phyloP scores from a whole-genome alignment of 1,140 invertebrate genomes.

The Papilio glaucus region DNA sequence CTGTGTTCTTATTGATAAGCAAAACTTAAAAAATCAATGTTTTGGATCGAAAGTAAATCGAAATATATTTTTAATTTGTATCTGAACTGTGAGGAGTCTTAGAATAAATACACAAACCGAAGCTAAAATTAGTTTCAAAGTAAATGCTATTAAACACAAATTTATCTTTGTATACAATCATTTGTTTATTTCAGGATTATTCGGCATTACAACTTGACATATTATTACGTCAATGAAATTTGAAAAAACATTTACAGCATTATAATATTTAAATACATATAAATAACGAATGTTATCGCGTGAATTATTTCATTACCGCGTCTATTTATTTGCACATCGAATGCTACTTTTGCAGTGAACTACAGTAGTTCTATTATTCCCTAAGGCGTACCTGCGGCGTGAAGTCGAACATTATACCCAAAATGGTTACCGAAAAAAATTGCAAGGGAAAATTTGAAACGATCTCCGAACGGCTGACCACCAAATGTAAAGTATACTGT shows the following conservation, averaged over 20 bases:
- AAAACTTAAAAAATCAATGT: not conserved
- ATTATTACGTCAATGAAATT: slow-evolving; percentile 27
- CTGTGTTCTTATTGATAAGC: no score
- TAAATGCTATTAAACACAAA: not conserved
- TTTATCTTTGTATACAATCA: slow-evolving; percentile 26
- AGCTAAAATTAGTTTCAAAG: slow-evolving; percentile 30
- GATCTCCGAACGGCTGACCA: slow-evolving; percentile 37
- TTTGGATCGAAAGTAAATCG: not conserved
- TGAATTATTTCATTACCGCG: slow-evolving; percentile 8
- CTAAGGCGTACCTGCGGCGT: slow-evolving; percentile 27
- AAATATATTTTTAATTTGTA: slow-evolving; percentile 2
- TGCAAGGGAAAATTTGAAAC: slow-evolving; percentile 37
- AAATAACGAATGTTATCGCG: not conserved
- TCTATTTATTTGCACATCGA: slow-evolving; percentile 36
- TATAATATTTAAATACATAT: not conserved
- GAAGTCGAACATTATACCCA: slow-evolving; percentile 28
- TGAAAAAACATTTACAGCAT: not conserved
- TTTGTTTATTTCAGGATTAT: slow-evolving; percentile 25
- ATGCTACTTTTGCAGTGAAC: slow-evolving; percentile 35
- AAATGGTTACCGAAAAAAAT: slow-evolving; percentile 41
- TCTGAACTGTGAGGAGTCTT: not conserved
- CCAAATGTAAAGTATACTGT: slow-evolving; percentile 36
- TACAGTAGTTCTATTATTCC: slow-evolving; percentile 29
- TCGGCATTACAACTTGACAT: slow-evolving; percentile 21
- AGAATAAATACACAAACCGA: slow-evolving; percentile 20